Percentiles rank a stretch among this genome's conserved stretches.
These are phyloP conservation scores for Ailurus styani DNA, from an alignment of 2,113 vertebrate genomes.

Conservation along the genomic window DNA sequence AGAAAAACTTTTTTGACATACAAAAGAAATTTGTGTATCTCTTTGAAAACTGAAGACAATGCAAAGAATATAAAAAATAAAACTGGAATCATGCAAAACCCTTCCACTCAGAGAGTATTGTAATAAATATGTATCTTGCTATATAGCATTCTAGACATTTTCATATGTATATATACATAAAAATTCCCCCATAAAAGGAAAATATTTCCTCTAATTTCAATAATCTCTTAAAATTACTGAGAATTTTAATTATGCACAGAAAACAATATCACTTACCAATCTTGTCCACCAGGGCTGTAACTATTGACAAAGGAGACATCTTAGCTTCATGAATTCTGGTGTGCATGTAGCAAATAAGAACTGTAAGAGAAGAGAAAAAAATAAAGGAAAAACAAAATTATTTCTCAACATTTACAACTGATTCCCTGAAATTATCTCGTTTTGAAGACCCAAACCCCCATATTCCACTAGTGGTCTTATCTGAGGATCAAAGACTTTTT, in stretches of 20 bases:
- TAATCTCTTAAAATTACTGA: slow-evolving; percentile 31
- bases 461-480: background rate
- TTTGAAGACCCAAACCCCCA: slow-evolving; percentile 2
- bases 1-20: slow-evolving; percentile 19
- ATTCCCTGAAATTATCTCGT: slow-evolving; percentile 2
- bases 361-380: slow-evolving; percentile 75
- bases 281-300: slow-evolving; percentile 97
- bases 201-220: background rate
- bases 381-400: slow-evolving; percentile 31
- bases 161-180: slow-evolving; percentile 84
- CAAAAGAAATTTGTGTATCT: background rate
- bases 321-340: slow-evolving; percentile 83
- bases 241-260: slow-evolving; percentile 20
- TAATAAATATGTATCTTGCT: background rate
- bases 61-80: slow-evolving; percentile 11
- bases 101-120: background rate
- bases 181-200: slow-evolving; percentile 11
- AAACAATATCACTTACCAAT: slow-evolving; percentile 86
- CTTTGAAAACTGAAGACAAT: slow-evolving; percentile 8
- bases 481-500: background rate
- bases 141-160: slow-evolving; percentile 49
- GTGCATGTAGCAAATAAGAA: slow-evolving; percentile 97
- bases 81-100: slow-evolving; percentile 36
- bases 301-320: slow-evolving; percentile 94
- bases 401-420: slow-evolving; percentile 36